phyloP scores from a whole-genome alignment of 2,888 invertebrate genomes.

The Nomada fucata region DNA sequence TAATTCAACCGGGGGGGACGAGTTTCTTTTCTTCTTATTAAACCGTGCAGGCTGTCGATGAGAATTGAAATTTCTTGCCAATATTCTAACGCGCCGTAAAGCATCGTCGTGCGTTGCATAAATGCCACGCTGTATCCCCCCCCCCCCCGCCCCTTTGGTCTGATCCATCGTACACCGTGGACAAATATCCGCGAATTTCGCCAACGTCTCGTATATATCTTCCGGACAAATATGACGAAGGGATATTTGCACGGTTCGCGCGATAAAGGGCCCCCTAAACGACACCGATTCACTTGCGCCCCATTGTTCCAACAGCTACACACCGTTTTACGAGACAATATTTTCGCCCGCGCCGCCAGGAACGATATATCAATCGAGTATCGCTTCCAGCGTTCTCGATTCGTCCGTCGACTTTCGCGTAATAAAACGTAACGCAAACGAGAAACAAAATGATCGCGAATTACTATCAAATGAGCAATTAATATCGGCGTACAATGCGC shows the following conservation, averaged over 20 bases:
- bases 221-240: slow-evolving; percentile 55
- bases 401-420: neutral
- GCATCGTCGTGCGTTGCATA: neutral
- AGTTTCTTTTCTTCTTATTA: neutral
- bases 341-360: neutral
- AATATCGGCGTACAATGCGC: slow-evolving; percentile 1
- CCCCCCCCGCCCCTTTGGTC: neutral
- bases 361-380: slow-evolving; percentile 42
- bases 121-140: neutral
- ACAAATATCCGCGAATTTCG: slow-evolving; percentile 15
- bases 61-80: neutral
- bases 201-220: slow-evolving; percentile 1
- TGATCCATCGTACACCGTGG: neutral
- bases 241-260: slow-evolving; percentile 60
- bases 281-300: slow-evolving; percentile 65
- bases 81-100: neutral
- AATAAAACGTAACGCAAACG: neutral
- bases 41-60: neutral
- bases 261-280: slow-evolving; percentile 59
- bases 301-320: slow-evolving; percentile 55
- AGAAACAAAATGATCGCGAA: too few species aligned
- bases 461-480: neutral
- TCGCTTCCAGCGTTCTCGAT: neutral
- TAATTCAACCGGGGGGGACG: neutral
- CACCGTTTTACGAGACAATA: slow-evolving; percentile 43